Evolutionary conservation across 2,797 vertebrate genomes (phyloP).

Genomic region (Sebastes nivosus): DNA sequence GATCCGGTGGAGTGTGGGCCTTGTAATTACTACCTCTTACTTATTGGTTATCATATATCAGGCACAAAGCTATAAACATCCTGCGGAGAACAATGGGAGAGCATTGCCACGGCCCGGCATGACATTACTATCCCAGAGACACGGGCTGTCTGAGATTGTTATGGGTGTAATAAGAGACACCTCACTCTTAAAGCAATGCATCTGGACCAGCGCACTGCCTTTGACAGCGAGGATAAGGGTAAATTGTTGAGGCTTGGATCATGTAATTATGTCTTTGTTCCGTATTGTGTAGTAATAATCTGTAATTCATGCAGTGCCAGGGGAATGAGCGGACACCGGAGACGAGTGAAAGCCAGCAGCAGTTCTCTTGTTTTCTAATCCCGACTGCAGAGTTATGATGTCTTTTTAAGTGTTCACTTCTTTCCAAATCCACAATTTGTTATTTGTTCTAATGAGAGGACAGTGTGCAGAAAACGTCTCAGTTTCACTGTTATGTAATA

Average conservation of each 20-base stretch:
- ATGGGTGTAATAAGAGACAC: constrained; percentile 80
- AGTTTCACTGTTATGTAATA: constrained; percentile 63
- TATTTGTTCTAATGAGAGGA: constrained; percentile 64
- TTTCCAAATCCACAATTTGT: constrained; percentile 45
- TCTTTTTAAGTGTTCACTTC: constrained; percentile 41
- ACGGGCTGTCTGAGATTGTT: constrained; percentile 78
- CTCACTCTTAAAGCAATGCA: constrained; percentile 72
- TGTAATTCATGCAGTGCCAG: constrained; percentile 37
- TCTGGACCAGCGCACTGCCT: constrained; percentile 66
- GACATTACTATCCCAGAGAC: constrained; percentile 73
- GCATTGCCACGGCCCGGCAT: constrained; percentile 66
- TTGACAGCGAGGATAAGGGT: constrained; percentile 72
- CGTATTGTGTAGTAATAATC: constrained; percentile 33
- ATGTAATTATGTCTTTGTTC: constrained; percentile 71
- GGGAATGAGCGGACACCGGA: constrained; percentile 30
- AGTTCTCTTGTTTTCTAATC: constrained; percentile 54
- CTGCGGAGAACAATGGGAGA: constrained; percentile 72
- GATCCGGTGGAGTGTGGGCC: constrained; percentile 67
- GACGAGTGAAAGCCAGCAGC: constrained; percentile 31
- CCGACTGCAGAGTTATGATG: constrained; percentile 24
- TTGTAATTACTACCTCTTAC: constrained; percentile 80
- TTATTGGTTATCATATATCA: constrained; percentile 82
- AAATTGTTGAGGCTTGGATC: constrained; percentile 68
- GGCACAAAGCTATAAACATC: constrained; percentile 77
- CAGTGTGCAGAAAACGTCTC: constrained; percentile 53